Evolutionary conservation across 2,888 invertebrate species (phyloP).

Genomic region (Agelastica alni): DNA sequence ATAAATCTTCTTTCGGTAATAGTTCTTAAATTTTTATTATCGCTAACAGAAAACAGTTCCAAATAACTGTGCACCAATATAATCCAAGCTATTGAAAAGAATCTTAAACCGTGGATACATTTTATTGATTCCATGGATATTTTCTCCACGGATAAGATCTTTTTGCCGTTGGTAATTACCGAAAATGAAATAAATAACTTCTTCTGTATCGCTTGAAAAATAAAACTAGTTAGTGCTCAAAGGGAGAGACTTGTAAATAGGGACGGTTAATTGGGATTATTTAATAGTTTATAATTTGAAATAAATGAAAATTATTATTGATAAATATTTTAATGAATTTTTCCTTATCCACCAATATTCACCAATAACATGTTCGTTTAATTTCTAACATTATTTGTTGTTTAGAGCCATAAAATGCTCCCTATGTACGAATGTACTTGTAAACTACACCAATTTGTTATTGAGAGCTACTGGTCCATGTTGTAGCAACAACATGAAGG

Average conservation of each 20-base stretch:
- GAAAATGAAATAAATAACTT: slow-evolving; percentile 76
- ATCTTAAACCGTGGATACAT: slow-evolving; percentile 78
- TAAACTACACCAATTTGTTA: no score
- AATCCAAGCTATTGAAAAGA: slow-evolving; percentile 80
- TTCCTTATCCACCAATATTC: no score
- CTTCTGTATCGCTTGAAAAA: slow-evolving; percentile 61
- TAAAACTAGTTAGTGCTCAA: slow-evolving; percentile 6
- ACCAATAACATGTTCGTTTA: no score
- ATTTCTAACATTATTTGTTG: no score
- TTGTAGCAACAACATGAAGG: no score
- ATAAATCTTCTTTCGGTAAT: slow-evolving; percentile 76
- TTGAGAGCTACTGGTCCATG: no score
- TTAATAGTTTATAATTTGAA: no score
- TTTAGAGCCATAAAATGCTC: no score
- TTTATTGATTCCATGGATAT: slow-evolving; percentile 70
- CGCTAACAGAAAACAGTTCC: slow-evolving; percentile 77
- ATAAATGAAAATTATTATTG: no score
- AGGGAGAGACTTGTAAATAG: neutral
- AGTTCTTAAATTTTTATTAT: slow-evolving; percentile 72
- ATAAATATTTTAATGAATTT: no score
- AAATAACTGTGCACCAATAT: slow-evolving; percentile 85
- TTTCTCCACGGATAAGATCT: slow-evolving; percentile 72
- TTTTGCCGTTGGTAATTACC: slow-evolving; percentile 72
- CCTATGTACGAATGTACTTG: no score
- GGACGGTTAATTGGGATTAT: no score